Conservation (phyloP, 1,140 invertebrate genomes). For the Ditylenchus dipsaci region DNA sequence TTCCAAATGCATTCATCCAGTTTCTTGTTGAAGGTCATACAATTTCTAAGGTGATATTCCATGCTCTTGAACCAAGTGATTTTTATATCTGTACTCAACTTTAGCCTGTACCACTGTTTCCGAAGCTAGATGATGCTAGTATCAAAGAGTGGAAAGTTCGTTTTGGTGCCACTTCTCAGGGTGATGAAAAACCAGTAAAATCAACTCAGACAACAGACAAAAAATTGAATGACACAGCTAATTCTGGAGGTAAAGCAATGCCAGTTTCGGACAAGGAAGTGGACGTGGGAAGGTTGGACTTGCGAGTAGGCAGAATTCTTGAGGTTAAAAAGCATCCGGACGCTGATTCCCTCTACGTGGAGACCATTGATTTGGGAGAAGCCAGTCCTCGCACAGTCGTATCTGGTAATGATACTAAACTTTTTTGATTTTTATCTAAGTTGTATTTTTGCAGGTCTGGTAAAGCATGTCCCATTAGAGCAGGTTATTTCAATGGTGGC, state of each 20-base stretch:
- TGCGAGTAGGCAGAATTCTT: constrained; percentile 78
- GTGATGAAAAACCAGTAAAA: no score
- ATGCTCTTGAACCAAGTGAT: no score
- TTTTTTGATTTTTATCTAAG: no score
- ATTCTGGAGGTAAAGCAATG: no score
- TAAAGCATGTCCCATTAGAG: constrained; percentile 77
- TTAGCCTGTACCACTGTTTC: constrained; percentile 76
- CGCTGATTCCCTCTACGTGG: constrained; percentile 81
- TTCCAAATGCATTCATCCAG: constrained; percentile 66
- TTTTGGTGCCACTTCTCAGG: constrained; percentile 66
- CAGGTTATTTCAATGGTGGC: constrained; percentile 27
- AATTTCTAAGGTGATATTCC: constrained; percentile 49
- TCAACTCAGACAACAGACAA: no score
- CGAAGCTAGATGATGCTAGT: constrained; percentile 73
- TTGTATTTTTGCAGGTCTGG: constrained; percentile 64
- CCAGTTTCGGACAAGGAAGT: no score
- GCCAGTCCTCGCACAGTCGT: constrained; percentile 75
- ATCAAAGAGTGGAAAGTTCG: constrained; percentile 72
- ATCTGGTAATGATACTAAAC: constrained; percentile 62
- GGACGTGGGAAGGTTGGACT: constrained; percentile 69
- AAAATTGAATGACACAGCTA: no score
- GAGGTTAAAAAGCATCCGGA: constrained; percentile 79
- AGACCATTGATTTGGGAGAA: constrained; percentile 84
- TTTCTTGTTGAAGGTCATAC: constrained; percentile 75
- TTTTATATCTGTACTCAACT: constrained; percentile 10